These are phyloP conservation scores for Apostichopus leukothele DNA, from an alignment of 53 echinoderm and acorn worm genomes.

Conservation along the genomic window DNA sequence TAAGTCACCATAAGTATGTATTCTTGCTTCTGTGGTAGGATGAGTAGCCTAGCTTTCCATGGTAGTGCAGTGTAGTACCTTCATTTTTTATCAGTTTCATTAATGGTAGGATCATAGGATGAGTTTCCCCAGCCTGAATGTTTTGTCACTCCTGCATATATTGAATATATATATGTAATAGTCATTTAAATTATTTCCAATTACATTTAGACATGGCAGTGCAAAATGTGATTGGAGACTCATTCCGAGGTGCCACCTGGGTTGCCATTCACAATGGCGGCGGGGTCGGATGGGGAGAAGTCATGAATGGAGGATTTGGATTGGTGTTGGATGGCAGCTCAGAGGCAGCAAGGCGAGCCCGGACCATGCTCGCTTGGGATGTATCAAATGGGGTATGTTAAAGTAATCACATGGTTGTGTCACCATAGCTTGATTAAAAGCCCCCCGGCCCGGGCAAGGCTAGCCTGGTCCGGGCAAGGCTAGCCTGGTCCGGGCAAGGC, in stretches of 20 bases:
- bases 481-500: too few relatives aligned
- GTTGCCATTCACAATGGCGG: constrained; percentile 98
- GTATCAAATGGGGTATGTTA: constrained; percentile 93
- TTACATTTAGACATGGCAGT: constrained; percentile 87
- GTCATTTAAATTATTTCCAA: background rate
- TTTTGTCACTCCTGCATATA: too few relatives aligned
- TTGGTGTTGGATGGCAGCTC: constrained; percentile 86
- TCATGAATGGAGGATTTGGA: constrained; percentile 98
- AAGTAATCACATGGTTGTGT: background rate
- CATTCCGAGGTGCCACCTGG: constrained; percentile 99
- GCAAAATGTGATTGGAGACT: constrained; percentile 98
- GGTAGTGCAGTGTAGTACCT: too few relatives aligned
- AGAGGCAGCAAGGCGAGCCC: constrained; percentile 73
- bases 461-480: too few relatives aligned
- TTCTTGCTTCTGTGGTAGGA: too few relatives aligned
- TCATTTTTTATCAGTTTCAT: too few relatives aligned
- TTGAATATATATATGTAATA: background rate
- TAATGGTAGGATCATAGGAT: too few relatives aligned
- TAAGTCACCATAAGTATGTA: too few relatives aligned
- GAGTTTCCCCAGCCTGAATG: too few relatives aligned
- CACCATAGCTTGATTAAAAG: too few relatives aligned
- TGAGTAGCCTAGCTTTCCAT: too few relatives aligned
- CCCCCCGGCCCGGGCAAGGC: too few relatives aligned
- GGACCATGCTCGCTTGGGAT: constrained; percentile 97
- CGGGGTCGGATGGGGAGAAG: constrained; percentile 98